Conservation (phyloP, 1,140 invertebrate species). For the Cotesia glomerata region DNA sequence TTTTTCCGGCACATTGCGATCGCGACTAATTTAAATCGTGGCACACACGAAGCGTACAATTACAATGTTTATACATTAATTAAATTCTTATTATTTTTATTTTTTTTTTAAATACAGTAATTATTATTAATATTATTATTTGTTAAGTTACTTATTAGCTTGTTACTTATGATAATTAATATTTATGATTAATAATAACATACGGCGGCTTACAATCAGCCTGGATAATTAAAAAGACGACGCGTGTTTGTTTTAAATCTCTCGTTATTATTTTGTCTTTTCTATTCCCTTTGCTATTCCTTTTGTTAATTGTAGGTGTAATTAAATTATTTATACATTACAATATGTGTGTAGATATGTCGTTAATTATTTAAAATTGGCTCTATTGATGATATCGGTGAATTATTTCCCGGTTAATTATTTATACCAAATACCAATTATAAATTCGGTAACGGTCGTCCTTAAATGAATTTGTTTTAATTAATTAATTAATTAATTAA, state of each 20-base stretch:
- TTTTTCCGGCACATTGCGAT: conserved; percentile 7
- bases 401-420: too few relatives aligned
- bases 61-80: conserved; percentile 26
- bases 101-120: conserved; percentile 25
- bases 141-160: not conserved
- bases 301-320: too few relatives aligned
- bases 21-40: not conserved
- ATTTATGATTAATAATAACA: not conserved
- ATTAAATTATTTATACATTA: not conserved
- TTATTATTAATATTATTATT: conserved; percentile 18
- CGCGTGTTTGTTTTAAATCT: not conserved
- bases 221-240: not conserved
- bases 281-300: too few relatives aligned
- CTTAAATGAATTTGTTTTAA: too few relatives aligned
- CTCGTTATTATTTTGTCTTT: not conserved
- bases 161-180: not conserved
- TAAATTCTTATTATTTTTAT: conserved; percentile 18
- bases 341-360: not conserved
- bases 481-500: too few relatives aligned
- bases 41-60: conserved; percentile 25
- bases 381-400: conserved; percentile 5
- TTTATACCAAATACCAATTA: too few relatives aligned
- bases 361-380: not conserved
- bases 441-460: too few relatives aligned
- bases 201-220: not conserved